A percentile compares a stretch with the other conserved stretches of the same genome.
These are phyloP conservation scores for Galeruca laticollis DNA, from an alignment of 2,888 invertebrate species.

Conservation along the genomic window DNA sequence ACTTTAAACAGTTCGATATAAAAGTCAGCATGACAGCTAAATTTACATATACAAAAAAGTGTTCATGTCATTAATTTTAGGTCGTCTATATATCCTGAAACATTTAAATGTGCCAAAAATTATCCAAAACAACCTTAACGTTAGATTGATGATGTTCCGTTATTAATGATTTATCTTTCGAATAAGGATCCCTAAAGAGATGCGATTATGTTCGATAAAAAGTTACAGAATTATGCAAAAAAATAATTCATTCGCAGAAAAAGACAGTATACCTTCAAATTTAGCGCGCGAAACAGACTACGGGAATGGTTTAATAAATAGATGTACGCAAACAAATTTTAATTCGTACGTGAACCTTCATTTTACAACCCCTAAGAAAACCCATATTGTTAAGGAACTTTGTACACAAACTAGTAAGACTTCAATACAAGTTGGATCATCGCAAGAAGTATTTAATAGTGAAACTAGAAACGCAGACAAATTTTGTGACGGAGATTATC, in stretches of 20 bases:
- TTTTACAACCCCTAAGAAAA: slow-evolving; percentile 31
- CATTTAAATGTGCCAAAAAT: neutral
- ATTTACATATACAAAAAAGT: slow-evolving; percentile 11
- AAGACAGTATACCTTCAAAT: slow-evolving; percentile 38
- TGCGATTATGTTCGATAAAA: slow-evolving; percentile 4
- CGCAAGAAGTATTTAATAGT: slow-evolving; percentile 58
- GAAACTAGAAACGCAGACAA: neutral
- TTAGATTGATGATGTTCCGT: neutral
- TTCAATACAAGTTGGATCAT: slow-evolving; percentile 62
- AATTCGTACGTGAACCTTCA: slow-evolving; percentile 39
- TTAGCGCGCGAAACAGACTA: slow-evolving; percentile 19
- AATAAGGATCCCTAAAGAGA: neutral
- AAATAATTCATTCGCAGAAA: slow-evolving; percentile 31
- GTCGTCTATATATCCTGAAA: slow-evolving; percentile 5
- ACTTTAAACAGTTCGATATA: neutral
- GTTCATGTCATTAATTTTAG: slow-evolving; percentile 22
- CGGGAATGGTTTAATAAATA: slow-evolving; percentile 8
- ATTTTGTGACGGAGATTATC: slow-evolving; percentile 7
- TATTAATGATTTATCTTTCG: neutral
- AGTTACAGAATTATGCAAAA: slow-evolving; percentile 35
- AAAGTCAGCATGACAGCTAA: slow-evolving; percentile 10
- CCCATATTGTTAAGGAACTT: slow-evolving; percentile 47
- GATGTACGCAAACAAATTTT: slow-evolving; percentile 41
- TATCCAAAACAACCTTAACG: neutral
- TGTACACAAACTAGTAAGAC: slow-evolving; percentile 73